Evolutionary conservation across 1,140 invertebrate genomes (phyloP), one percentile per base, ranked within the genome.

Genomic region (Zaprionus kolodkinae): DNA sequence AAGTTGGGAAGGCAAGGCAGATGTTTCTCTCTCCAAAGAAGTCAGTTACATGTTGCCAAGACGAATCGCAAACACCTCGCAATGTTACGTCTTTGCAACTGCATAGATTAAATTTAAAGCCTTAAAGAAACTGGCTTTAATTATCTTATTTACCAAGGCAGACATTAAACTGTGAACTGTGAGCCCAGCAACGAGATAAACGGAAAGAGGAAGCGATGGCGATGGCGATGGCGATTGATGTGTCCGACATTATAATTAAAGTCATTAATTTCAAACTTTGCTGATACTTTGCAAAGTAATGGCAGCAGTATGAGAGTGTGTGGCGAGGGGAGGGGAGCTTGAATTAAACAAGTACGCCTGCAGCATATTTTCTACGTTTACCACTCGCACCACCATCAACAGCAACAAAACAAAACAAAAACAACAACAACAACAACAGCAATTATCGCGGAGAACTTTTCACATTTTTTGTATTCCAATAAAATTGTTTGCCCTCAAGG

Each of bases 211-310:
- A 38, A 61, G 13, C 30, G 45, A 33, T 36, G 7, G 33, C 9
- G 25, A 59, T n/a, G 35, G 33, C 60, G 38, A 36, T 21, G 38
- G 27, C 60, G 40, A 52, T 11, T 50, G 54, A 38, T 40, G 35
- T 64, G 45, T 70, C 56, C 48, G 50, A 67, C 65, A 30, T 65
- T 60, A 56, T 83, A 79, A 83, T 76, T 67, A 59, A 83, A 55
- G 61, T 79, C 67, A 48, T 76, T 83, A 70, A 79, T 64, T 73
- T 43, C 36, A 66, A 79, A 72, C 43, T 81, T 71, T 43, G 45
- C 54, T 43, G 50, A 72, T 76, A 52, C 55, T 69, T 64, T n/a
- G 12, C 30, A 69, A 79, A 43, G 50, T 56, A 45, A 21, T 55
- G n/a, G 21, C n/a, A 43, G 59, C 56, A 9, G 38, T 43, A 40